Evolutionary conservation across 1,140 invertebrate genomes (phyloP).

Genomic region (Trachelipus rathkii): DNA sequence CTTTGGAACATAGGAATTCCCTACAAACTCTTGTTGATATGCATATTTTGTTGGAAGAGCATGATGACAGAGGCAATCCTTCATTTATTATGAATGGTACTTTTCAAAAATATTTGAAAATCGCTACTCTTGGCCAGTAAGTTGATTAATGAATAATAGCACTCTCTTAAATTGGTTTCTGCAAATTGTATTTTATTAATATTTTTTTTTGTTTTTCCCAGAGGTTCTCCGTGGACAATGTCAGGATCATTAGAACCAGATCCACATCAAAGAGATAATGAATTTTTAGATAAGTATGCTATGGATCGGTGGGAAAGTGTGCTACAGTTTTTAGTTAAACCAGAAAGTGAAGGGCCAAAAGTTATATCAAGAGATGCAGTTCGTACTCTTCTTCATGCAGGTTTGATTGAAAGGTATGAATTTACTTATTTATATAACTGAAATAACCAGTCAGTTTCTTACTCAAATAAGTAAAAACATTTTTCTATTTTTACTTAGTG

Average conservation of each 20-base stretch:
- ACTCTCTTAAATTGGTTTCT: neutral
- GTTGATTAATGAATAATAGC: neutral
- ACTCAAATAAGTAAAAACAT: neutral
- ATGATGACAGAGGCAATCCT: conserved; percentile 32
- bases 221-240: conserved; percentile 27
- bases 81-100: conserved; percentile 33
- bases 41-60: conserved; percentile 39
- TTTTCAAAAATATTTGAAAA: conserved; percentile 36
- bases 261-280: conserved; percentile 79
- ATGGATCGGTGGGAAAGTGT: conserved; percentile 94
- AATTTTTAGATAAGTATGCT: conserved; percentile 88
- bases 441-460: too few species aligned
- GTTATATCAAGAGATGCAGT: conserved; percentile 91
- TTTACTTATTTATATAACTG: neutral
- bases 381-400: conserved; percentile 81
- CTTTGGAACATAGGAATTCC: conserved; percentile 32
- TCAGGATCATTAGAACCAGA: conserved; percentile 57
- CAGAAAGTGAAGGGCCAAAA: conserved; percentile 73
- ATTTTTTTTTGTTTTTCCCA: conserved; percentile 1
- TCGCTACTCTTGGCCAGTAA: conserved; percentile 36
- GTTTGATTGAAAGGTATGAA: conserved; percentile 69
- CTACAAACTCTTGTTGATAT: conserved; percentile 36
- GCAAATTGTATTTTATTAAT: neutral
- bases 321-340: conserved; percentile 85
- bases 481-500: neutral